These are phyloP conservation scores for Ctenoplectra terminalis DNA, from an alignment of 1,140 invertebrate genomes.

Conservation along the genomic window DNA sequence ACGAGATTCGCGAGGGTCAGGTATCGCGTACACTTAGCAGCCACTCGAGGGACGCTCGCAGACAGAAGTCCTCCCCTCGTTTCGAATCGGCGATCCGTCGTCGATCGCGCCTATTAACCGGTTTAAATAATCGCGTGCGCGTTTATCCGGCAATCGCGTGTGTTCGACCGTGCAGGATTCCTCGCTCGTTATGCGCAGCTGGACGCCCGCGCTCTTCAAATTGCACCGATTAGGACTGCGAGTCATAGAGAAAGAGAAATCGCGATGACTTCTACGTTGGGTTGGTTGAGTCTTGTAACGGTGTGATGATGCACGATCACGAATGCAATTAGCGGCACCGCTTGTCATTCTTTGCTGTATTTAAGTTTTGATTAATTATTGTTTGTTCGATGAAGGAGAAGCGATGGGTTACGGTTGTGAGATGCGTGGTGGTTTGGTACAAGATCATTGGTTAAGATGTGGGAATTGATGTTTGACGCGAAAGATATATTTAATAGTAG, in stretches of 20 bases:
- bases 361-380: neutral
- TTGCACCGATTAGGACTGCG: neutral
- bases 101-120: slow-evolving; percentile 40
- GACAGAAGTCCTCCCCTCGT: slow-evolving; percentile 9
- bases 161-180: slow-evolving; percentile 23
- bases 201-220: slow-evolving; percentile 5
- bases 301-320: neutral
- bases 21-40: slow-evolving; percentile 32
- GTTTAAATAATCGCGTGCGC: slow-evolving; percentile 48
- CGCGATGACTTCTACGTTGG: neutral
- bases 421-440: neutral
- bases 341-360: neutral
- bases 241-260: neutral
- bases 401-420: neutral
- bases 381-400: no score
- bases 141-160: slow-evolving; percentile 44
- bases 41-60: slow-evolving; percentile 38
- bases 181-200: slow-evolving; percentile 5
- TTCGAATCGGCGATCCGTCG: neutral
- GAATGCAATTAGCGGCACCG: neutral
- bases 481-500: neutral
- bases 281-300: neutral
- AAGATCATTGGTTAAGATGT: neutral
- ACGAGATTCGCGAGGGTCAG: slow-evolving; percentile 57
- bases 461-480: neutral